Evolutionary conservation across 1,140 invertebrate species (phyloP), one percentile per base, ranked within the genome.

Genomic region (Dinothrombium tinctorium): DNA sequence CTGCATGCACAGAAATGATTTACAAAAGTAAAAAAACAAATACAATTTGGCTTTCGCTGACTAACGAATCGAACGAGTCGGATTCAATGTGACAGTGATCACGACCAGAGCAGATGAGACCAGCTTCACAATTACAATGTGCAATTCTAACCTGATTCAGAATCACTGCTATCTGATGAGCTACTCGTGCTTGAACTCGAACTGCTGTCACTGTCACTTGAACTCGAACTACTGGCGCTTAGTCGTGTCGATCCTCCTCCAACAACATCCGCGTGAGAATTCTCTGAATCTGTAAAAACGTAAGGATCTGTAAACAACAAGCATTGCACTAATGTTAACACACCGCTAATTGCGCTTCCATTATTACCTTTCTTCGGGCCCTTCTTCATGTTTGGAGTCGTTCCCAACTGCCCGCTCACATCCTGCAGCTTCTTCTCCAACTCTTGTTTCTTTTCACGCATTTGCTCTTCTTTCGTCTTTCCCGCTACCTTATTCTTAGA

Each of bases 361-460:
- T 37, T 37, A 32, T 42, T 41, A 51, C 50, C 45, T 45, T 50
- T 48, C 28, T 53, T 51, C 8, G 29, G 20, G 19, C 42, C 38
- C 42, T 87, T 87, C 57, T 87, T 87, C 47, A 9, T 6, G 28
- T 21, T 45, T 24, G 17, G 21, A 12, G 74, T 63, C 3, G 7
- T 29, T 49, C 77, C 77, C 47, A 90, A 64, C 59, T 86, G 81
- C 39, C 78, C 78, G 47, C 77, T 77, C 23, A 92, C 83, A 65
- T 89, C 83, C 54, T 84, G 73, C 46, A 94, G 67, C 56, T 84
- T 69, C 56, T 86, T 86, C 56, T 94, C 84, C 47, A 94, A 62
- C 56, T 92, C 86, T 56, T 86, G 79, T 55, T 89, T 87, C 61
- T 89, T 94, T 54, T 92, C 84, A 22, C 75, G 74, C 60, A 86